These are phyloP conservation scores for Pygoscelis adeliae DNA, from an alignment of 2,113 vertebrate genomes.

Conservation along the genomic window DNA sequence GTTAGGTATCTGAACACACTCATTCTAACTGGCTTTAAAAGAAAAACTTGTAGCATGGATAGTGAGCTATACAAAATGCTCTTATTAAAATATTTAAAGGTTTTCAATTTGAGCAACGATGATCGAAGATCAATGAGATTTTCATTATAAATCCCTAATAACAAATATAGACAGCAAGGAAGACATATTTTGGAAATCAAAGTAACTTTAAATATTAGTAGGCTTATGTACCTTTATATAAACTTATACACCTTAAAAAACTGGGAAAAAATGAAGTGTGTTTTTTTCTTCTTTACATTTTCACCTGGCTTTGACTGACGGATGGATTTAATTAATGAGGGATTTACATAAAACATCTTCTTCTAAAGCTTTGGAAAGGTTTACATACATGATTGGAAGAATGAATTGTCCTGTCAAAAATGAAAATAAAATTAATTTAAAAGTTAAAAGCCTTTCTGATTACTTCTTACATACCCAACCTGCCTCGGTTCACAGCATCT, in stretches of 20 bases:
- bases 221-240: background rate
- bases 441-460: background rate
- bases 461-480: background rate
- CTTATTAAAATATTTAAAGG: background rate
- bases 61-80: background rate
- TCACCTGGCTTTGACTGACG: background rate
- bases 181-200: background rate
- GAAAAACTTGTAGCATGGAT: background rate
- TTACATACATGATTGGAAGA: background rate
- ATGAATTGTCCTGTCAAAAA: background rate
- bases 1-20: background rate
- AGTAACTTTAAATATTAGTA: background rate
- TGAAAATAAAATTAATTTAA: background rate
- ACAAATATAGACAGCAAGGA: background rate
- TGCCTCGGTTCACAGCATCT: background rate
- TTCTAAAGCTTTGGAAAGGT: background rate
- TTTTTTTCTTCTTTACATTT: background rate
- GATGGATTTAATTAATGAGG: background rate
- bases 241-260: background rate
- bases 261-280: accelerated
- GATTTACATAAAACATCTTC: background rate
- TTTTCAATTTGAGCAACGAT: background rate
- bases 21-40: background rate
- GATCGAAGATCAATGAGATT: background rate
- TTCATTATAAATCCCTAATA: background rate